Conservation (phyloP, 2,113 vertebrate species). For the Chloroceryle aenea region DNA sequence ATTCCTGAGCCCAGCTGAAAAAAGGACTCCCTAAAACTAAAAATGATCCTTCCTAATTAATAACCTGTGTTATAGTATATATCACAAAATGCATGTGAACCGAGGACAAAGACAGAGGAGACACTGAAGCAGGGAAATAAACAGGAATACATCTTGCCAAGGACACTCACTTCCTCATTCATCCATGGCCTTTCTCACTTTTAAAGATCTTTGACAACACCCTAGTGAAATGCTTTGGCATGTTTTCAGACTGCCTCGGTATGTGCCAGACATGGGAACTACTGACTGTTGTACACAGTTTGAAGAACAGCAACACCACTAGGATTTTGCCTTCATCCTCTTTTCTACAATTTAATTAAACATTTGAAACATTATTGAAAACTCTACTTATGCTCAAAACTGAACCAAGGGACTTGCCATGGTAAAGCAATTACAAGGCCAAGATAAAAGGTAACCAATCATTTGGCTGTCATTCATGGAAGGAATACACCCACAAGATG, state of each 20-base stretch:
- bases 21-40: not conserved
- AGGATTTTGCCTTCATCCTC: constrained; percentile 15
- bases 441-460: not conserved
- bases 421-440: not conserved
- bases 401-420: not conserved
- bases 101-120: not conserved
- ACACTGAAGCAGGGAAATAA: not conserved
- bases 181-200: not conserved
- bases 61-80: not conserved
- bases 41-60: not conserved
- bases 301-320: not conserved
- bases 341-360: not conserved
- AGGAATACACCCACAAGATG: rapidly evolving
- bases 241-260: not conserved
- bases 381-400: constrained; percentile 7
- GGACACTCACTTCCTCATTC: not conserved
- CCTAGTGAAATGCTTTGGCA: not conserved
- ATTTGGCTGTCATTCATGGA: not conserved
- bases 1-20: not conserved
- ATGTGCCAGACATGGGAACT: not conserved
- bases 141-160: not conserved
- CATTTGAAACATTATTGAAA: not conserved
- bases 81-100: not conserved
- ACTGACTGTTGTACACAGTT: not conserved
- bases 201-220: not conserved